A percentile compares a stretch with the other conserved stretches of the same genome.
phyloP scores from a whole-genome alignment of 2,888 invertebrate species.

The Ellobium chinense region DNA sequence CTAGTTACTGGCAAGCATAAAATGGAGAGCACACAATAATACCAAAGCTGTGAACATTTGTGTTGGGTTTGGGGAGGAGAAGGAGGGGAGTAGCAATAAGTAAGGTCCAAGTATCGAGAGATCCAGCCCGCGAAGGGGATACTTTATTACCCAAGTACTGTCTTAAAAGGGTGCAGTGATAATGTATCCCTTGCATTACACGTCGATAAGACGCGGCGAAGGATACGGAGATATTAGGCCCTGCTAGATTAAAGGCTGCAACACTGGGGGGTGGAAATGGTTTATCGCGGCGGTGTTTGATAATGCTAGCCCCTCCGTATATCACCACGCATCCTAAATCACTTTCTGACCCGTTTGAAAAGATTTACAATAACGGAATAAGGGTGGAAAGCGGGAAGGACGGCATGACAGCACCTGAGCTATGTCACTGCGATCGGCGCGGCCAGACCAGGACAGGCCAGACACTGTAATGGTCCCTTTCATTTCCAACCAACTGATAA shows the following conservation, averaged over 20 bases:
- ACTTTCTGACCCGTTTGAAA: background rate
- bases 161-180: conserved; percentile 8
- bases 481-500: background rate
- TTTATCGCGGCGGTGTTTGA: background rate
- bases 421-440: too few relatives aligned
- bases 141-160: background rate
- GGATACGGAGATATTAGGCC: background rate
- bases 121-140: background rate
- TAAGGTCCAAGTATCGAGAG: too few relatives aligned
- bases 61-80: background rate
- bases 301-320: conserved; percentile 2
- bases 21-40: background rate
- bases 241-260: background rate
- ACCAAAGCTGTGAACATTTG: background rate
- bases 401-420: too few relatives aligned
- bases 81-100: too few relatives aligned
- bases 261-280: background rate
- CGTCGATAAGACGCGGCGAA: background rate
- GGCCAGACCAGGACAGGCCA: background rate
- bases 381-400: background rate
- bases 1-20: background rate
- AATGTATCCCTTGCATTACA: background rate
- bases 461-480: background rate
- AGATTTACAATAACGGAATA: background rate
- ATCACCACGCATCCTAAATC: conserved; percentile 9